Evolutionary conservation across 2,888 invertebrate species (phyloP).

Genomic region (Hecatera dysodea): DNA sequence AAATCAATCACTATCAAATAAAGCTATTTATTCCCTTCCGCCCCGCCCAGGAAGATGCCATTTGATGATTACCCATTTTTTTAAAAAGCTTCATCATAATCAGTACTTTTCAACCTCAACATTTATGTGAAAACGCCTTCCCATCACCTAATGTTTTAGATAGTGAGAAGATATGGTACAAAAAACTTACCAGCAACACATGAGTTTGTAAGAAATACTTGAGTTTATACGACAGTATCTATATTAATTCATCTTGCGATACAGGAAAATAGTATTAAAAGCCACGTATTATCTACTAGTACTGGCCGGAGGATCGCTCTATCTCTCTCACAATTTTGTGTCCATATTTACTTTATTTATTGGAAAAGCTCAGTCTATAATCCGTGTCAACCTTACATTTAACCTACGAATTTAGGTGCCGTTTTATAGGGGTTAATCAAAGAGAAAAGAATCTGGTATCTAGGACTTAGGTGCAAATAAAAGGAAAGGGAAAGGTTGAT

Average conservation of each 20-base stretch:
- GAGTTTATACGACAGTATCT: too few species aligned
- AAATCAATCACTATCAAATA: too few species aligned
- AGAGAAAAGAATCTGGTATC: not conserved
- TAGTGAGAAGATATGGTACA: too few species aligned
- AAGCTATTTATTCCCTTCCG: too few species aligned
- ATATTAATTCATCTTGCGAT: not conserved
- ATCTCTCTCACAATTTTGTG: not conserved
- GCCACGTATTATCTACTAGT: not conserved
- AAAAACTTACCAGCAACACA: too few species aligned
- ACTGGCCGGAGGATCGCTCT: not conserved
- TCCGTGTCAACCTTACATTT: not conserved
- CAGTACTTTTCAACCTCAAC: too few species aligned
- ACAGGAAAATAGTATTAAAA: not conserved
- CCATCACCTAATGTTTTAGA: too few species aligned
- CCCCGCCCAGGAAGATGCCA: too few species aligned
- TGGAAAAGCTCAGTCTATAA: not conserved
- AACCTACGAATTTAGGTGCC: not conserved
- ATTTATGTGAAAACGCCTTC: too few species aligned
- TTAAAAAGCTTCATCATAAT: too few species aligned
- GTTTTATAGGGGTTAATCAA: not conserved
- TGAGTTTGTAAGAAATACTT: too few species aligned
- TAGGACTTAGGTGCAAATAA: conserved; percentile 11
- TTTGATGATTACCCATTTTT: too few species aligned
- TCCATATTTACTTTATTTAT: not conserved
- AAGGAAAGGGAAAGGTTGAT: not conserved